Base-by-base conservation (phyloP, 2,797 vertebrate species). In the Brachyalestes nurse region DNA sequence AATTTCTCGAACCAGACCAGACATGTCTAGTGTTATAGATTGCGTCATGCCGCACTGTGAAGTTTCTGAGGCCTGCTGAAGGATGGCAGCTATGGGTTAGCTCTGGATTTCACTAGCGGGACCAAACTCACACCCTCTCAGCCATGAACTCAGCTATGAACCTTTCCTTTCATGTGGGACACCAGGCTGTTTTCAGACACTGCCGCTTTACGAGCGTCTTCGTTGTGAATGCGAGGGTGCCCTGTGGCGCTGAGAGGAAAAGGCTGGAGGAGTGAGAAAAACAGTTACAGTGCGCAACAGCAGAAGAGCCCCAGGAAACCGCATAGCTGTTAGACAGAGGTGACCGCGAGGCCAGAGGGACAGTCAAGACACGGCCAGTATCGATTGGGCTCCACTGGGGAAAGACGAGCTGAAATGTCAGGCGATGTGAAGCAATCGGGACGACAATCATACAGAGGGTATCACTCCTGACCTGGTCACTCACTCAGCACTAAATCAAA, bases 201-300 rank as follows among this genome's bases (percentile, higher is more conserved):
- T 21, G 61, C 69, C 77, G 45, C 78, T 57, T 9, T 19, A 19
- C 7, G 19, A 6, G 19, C 19, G 8, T 55, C 17, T 57, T 57
- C n/a, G 3, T 3, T 2, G 21, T 17, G 61, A 64, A 6, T 38
- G 34, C 10, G 62, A 65, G 62, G 17, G 10, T n/a, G 62, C 34
- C 34, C 62, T n/a, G 62, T 28, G 62, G 38, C 38, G 34, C 28
- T n/a, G 53, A 70, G 76, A 72, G 25, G 21, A 61, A 21, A 19
- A 60, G 79, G 21, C 12, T 16, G 7, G 23, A 45, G 28, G 23
- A n/a, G 71, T 66, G 60, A 55, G 62, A 75, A 86, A 17, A 55
- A 75, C 89, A 92, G 91, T 93, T 91, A 91, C 89, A 84, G 84
- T 12, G 12, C 83, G 87, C 90, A 90, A 90, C 90, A 88, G 88